Percentiles rank a stretch among this genome's conserved stretches.
phyloP scores from a whole-genome alignment of 2,113 vertebrate species.

The Poeciliopsis retropinna region DNA sequence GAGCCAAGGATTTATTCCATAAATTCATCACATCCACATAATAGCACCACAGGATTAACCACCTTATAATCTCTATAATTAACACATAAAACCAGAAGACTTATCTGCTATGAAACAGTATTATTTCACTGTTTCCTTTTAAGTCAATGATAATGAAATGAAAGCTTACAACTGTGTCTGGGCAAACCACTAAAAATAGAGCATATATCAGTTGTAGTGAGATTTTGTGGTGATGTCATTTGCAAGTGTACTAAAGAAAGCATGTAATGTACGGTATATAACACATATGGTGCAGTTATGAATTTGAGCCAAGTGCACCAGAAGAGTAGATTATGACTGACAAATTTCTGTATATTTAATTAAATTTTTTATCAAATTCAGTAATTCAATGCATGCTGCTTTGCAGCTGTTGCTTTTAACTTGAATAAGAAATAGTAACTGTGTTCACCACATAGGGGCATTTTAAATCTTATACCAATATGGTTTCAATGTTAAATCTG shows the following conservation, averaged over 20 bases:
- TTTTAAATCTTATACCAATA: conserved; percentile 26
- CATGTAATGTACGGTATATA: not conserved
- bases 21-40: too few relatives aligned
- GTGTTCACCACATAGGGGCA: conserved; percentile 37
- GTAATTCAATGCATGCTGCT: conserved; percentile 18
- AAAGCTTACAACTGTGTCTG: too few relatives aligned
- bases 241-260: not conserved
- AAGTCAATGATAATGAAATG: too few relatives aligned
- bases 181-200: not conserved
- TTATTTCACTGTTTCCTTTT: too few relatives aligned
- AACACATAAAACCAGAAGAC: too few relatives aligned
- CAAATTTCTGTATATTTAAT: conserved; percentile 37
- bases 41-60: too few relatives aligned
- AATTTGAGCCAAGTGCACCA: conserved; percentile 9
- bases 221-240: not conserved
- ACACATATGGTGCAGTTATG: not conserved
- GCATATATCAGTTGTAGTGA: not conserved
- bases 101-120: too few relatives aligned
- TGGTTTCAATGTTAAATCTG: conserved; percentile 33
- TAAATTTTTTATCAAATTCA: conserved; percentile 45
- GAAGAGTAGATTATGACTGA: conserved; percentile 16
- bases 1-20: too few relatives aligned
- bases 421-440: conserved; percentile 11
- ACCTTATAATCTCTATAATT: too few relatives aligned
- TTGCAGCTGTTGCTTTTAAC: conserved; percentile 45